Evolutionary conservation across 2,888 invertebrate genomes (phyloP).

Genomic region (Drosophila macrospina): DNA sequence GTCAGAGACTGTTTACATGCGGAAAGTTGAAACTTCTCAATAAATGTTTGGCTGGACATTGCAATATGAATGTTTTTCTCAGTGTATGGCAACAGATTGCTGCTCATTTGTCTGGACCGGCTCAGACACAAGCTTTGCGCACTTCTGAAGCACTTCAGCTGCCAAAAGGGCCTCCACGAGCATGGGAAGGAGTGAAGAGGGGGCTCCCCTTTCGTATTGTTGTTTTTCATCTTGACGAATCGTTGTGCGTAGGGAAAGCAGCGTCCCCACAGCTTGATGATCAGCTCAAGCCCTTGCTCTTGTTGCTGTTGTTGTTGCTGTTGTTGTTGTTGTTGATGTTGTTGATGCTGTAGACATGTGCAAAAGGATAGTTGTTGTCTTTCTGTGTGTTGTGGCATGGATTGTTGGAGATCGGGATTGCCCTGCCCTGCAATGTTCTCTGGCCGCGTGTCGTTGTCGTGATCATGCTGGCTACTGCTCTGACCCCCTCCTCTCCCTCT

Average conservation of each 20-base stretch:
- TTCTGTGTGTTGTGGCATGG: constrained; percentile 51
- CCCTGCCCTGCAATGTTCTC: constrained; percentile 44
- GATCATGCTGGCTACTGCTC: constrained; percentile 53
- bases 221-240: constrained; percentile 51
- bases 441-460: constrained; percentile 49
- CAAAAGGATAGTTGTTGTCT: constrained; percentile 56
- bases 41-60: too few relatives aligned
- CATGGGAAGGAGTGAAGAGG: not conserved
- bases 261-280: constrained; percentile 35
- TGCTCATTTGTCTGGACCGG: constrained; percentile 77
- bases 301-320: constrained; percentile 28
- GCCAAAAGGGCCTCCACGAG: constrained; percentile 48
- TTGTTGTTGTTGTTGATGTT: constrained; percentile 32
- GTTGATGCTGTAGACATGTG: constrained; percentile 52
- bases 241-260: constrained; percentile 57
- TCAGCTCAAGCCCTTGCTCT: constrained; percentile 7
- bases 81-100: constrained; percentile 53
- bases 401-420: constrained; percentile 62
- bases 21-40: too few relatives aligned
- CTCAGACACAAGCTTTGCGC: constrained; percentile 80
- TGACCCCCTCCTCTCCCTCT: constrained; percentile 20
- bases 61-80: constrained; percentile 23
- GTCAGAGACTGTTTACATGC: not conserved
- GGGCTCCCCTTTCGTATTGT: constrained; percentile 28
- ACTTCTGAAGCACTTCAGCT: constrained; percentile 80